Base-by-base conservation (phyloP, 2,113 vertebrate genomes). In the Phoxinus phoxinus region DNA sequence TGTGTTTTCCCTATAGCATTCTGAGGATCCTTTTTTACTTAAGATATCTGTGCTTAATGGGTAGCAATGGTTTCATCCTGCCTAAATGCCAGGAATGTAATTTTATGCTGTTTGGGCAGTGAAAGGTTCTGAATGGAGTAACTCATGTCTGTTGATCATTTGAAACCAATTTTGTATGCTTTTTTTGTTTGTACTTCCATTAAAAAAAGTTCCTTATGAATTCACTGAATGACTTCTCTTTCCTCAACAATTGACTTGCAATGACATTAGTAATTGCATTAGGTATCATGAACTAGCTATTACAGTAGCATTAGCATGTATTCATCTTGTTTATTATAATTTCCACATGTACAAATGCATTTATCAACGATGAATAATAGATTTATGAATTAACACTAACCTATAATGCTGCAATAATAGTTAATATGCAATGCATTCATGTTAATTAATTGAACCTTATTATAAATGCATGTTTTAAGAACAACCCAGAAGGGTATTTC, bases 131-230 rank as follows among this genome's bases (percentile, higher is more conserved):
- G 48, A 58, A n/a, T 53, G 13, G 48, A 35, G 51, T 78, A 58
- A n/a, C 59, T 37, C 2, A 1, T 46, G 48, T 63, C 30, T 41
- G 19, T 35, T 61, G 61, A 27, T 81, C 59, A 44, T 48, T 81
- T 83, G 25, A 81, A 85, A 77, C 19, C 11, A 10, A n/a, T 71
- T 83, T 79, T 83, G 44, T 51, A 56, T 53, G 25, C 44, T 21
- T 41, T 86, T 63, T 79, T 72, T 79, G 37, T 78, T 85, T 83
- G 11, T 83, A n/a, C 65, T 86, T 74, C 32, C 6, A 88, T 83
- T 84, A 86, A 88, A 88, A 37, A 9, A 32, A 17, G 59, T 67
- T 79, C 63, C 17, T 11, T 73, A 51, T 51, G 27, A 6, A 32
- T 67, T 44, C n/a, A 32, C 44, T 41, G 6, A 12, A 44, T 63